Percentiles rank a stretch among this genome's conserved stretches.
Evolutionary conservation across 2,797 vertebrate species (phyloP).

Genomic region (Lithobates sylvaticus): DNA sequence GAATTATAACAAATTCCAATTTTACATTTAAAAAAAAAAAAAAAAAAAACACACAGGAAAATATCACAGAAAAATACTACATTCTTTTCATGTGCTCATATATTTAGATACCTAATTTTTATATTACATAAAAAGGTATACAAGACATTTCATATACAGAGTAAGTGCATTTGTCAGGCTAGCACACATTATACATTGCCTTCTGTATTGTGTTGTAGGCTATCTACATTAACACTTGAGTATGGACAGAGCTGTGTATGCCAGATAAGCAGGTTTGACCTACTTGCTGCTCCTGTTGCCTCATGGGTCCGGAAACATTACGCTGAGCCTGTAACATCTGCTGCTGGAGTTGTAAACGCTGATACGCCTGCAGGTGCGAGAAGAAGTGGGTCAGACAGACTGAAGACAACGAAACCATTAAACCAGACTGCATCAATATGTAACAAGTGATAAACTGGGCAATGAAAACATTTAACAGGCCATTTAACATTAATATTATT

Average conservation of each 20-base stretch:
- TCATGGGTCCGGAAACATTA: constrained; percentile 97
- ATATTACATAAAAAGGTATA: no score
- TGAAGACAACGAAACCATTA: neutral
- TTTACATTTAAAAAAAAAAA: no score
- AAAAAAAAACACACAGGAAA: no score
- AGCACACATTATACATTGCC: neutral
- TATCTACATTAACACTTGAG: neutral
- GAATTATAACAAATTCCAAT: no score
- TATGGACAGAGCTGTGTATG: constrained; percentile 5
- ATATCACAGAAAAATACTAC: no score
- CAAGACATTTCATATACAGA: neutral
- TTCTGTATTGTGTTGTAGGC: neutral
- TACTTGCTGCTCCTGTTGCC: constrained; percentile 99
- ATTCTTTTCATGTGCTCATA: no score
- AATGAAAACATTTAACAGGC: neutral
- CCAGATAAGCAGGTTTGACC: constrained; percentile 68
- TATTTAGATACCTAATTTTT: no score
- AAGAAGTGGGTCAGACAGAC: constrained; percentile 3
- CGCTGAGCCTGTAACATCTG: constrained; percentile 99
- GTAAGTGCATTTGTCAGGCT: neutral
- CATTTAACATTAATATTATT: neutral
- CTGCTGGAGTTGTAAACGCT: constrained; percentile 99
- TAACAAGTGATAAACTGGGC: neutral
- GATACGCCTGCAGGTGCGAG: constrained; percentile 86
- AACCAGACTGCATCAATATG: neutral